phyloP scores from a whole-genome alignment of 2,113 vertebrate genomes.

The Heterotis niloticus region DNA sequence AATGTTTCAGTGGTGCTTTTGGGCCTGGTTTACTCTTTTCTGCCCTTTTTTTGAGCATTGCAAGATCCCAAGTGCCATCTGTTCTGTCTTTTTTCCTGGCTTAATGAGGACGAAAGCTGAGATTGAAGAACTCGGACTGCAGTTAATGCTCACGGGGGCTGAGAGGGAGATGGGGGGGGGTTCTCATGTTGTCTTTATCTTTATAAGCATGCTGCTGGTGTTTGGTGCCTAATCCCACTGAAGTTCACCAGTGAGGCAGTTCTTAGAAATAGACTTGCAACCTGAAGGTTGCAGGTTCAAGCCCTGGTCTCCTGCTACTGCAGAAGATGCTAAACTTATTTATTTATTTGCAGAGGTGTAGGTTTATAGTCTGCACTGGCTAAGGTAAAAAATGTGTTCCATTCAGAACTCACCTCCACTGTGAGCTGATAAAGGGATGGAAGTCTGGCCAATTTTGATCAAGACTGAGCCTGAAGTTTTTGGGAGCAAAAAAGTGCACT shows the following conservation, averaged over 20 bases:
- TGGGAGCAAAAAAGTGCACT: background rate
- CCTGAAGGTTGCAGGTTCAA: too few species aligned
- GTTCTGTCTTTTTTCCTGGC: constrained; percentile 42
- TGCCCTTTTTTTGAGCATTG: constrained; percentile 40
- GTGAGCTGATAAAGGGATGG: background rate
- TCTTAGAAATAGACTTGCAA: too few species aligned
- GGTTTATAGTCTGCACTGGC: too few species aligned
- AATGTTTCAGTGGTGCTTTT: constrained; percentile 42
- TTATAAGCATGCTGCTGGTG: too few species aligned
- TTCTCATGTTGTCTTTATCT: too few species aligned
- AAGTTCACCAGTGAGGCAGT: too few species aligned
- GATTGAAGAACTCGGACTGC: constrained; percentile 30
- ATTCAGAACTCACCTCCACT: background rate
- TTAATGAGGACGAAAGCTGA: constrained; percentile 44
- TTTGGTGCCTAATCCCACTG: too few species aligned
- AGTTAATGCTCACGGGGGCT: background rate
- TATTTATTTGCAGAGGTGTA: too few species aligned
- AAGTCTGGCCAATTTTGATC: background rate
- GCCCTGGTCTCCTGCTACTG: too few species aligned
- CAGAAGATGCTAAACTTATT: too few species aligned
- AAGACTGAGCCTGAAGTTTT: background rate
- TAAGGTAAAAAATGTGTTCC: too few species aligned
- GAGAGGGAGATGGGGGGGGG: constrained; percentile 15
- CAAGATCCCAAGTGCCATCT: constrained; percentile 53
- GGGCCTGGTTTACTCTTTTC: background rate